Evolutionary conservation across 1,140 invertebrate genomes (phyloP).

Genomic region (Octopus bimaculoides): DNA sequence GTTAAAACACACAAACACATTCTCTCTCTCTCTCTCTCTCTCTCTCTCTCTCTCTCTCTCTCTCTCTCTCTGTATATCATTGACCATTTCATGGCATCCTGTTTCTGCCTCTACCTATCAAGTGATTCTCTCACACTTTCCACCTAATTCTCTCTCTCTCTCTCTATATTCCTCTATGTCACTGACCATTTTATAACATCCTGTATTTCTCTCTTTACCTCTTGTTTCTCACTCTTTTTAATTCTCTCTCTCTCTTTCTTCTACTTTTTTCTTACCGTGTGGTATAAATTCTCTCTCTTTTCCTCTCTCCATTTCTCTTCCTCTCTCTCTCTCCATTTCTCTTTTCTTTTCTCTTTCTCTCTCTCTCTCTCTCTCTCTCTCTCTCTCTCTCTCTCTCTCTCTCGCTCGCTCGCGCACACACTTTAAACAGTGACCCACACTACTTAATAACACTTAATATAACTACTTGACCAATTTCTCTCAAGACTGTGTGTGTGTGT

Average conservation of each 20-base stretch:
- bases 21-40: constrained; percentile 12
- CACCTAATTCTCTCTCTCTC: constrained; percentile 9
- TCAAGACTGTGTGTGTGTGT: too few species aligned
- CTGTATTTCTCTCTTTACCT: constrained; percentile 18
- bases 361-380: constrained; percentile 12
- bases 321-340: not conserved
- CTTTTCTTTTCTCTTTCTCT: not conserved
- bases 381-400: constrained; percentile 17
- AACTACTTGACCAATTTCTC: too few species aligned
- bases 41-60: constrained; percentile 13
- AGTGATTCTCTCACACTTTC: not conserved
- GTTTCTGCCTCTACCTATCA: not conserved
- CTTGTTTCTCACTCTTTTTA: constrained; percentile 18
- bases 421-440: too few species aligned
- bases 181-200: not conserved
- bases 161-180: constrained; percentile 8
- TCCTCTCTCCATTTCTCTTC: not conserved
- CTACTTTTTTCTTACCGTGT: not conserved
- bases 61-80: constrained; percentile 18
- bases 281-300: constrained; percentile 15
- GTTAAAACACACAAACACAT: not conserved
- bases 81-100: not conserved
- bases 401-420: constrained; percentile 3
- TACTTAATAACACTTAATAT: too few species aligned
- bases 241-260: constrained; percentile 21